These are phyloP conservation scores for Lophius piscatorius DNA, from an alignment of 2,113 vertebrate species.

Conservation along the genomic window DNA sequence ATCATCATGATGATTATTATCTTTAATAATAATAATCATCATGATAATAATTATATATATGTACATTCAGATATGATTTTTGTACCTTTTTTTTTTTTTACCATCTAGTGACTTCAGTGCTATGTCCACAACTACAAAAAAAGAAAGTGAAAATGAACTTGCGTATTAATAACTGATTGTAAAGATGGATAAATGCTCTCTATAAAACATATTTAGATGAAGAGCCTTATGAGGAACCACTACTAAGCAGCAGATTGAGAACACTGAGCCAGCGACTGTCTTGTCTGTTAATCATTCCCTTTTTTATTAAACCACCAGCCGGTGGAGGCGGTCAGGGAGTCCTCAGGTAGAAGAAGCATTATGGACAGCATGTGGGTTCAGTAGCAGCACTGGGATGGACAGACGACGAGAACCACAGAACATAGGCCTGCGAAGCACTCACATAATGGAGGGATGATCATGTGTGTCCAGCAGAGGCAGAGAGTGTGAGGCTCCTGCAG, in stretches of 20 bases:
- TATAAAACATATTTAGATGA: too few relatives aligned
- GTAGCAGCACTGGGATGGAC: slow-evolving; percentile 54
- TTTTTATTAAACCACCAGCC: slow-evolving; percentile 75
- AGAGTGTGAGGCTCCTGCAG: slow-evolving; percentile 59
- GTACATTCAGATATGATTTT: too few relatives aligned
- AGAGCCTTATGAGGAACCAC: neutral
- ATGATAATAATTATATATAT: too few relatives aligned
- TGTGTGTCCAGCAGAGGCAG: slow-evolving; percentile 17
- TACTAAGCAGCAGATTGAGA: slow-evolving; percentile 2
- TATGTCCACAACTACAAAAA: too few relatives aligned
- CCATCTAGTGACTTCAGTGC: too few relatives aligned
- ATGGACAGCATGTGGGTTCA: slow-evolving; percentile 72
- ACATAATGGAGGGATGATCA: slow-evolving; percentile 12
- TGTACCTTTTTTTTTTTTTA: too few relatives aligned
- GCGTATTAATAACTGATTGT: too few relatives aligned
- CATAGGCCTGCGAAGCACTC: slow-evolving; percentile 43
- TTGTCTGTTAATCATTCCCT: slow-evolving; percentile 77
- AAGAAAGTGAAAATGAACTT: too few relatives aligned
- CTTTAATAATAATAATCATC: too few relatives aligned
- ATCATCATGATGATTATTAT: too few relatives aligned
- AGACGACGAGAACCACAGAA: slow-evolving; percentile 28
- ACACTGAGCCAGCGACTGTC: slow-evolving; percentile 35
- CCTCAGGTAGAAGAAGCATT: slow-evolving; percentile 52
- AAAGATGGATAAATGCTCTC: too few relatives aligned
- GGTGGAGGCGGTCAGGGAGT: slow-evolving; percentile 51